These are phyloP conservation scores for Cacatua alba DNA, from an alignment of 2,113 vertebrate genomes.

Conservation along the genomic window DNA sequence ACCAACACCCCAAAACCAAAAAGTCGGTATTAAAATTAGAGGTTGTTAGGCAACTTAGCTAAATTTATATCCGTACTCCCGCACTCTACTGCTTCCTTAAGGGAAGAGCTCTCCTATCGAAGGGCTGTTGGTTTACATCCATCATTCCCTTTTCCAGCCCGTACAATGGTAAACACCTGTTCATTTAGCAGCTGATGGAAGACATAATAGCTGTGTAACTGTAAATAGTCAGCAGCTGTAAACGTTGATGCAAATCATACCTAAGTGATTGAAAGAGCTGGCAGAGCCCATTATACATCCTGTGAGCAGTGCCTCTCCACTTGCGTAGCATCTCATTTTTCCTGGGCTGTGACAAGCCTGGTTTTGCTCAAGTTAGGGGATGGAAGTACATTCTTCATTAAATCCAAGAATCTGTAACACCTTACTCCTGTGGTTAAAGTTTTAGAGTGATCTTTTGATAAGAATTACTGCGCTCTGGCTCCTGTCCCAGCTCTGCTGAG, in stretches of 20 bases:
- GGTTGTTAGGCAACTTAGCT: conserved; percentile 1
- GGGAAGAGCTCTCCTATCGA: background rate
- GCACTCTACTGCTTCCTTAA: background rate
- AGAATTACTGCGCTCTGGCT: conserved; percentile 16
- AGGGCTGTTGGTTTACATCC: background rate
- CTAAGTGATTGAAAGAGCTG: background rate
- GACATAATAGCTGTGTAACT: background rate
- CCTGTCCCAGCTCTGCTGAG: conserved; percentile 14
- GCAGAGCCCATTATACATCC: background rate
- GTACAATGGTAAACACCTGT: conserved; percentile 26
- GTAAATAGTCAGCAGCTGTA: conserved; percentile 29
- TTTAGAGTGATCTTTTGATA: conserved; percentile 20
- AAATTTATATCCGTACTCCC: background rate
- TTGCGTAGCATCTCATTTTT: background rate
- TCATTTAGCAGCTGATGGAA: conserved; percentile 50
- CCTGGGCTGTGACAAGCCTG: background rate
- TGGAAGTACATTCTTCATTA: background rate
- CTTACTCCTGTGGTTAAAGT: conserved; percentile 12
- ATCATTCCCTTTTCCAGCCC: background rate
- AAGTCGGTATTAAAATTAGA: background rate
- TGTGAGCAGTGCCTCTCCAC: background rate
- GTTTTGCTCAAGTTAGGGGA: background rate
- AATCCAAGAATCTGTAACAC: background rate
- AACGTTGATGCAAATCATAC: conserved; percentile 1
- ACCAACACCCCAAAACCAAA: background rate